These are phyloP conservation scores for Tragelaphus oryx DNA, from an alignment of 2,797 vertebrate species.

Conservation along the genomic window DNA sequence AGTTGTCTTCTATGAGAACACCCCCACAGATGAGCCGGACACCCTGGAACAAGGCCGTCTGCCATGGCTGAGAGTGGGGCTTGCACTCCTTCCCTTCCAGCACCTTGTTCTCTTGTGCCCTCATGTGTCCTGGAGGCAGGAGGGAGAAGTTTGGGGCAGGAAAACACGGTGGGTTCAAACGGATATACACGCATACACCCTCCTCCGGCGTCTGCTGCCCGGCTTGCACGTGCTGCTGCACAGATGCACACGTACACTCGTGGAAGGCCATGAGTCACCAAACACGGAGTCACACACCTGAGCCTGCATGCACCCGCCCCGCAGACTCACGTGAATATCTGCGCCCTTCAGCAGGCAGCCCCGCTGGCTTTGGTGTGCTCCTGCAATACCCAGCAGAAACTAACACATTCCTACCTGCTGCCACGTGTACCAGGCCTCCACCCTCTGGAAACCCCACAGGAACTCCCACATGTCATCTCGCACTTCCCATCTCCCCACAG, in stretches of 20 bases:
- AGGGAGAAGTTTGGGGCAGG: not conserved
- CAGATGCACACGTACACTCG: rapidly evolving
- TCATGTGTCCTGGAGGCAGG: slow-evolving; percentile 4
- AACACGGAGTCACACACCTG: not conserved
- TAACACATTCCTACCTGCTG: not conserved
- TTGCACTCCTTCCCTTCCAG: slow-evolving; percentile 43
- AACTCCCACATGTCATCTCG: not conserved
- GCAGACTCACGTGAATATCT: not conserved
- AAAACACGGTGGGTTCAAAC: not conserved
- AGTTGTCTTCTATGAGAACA: slow-evolving; percentile 56
- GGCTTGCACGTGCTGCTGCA: not conserved
- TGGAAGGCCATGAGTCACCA: not conserved
- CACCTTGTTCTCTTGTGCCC: slow-evolving; percentile 49
- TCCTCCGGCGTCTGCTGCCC: not conserved
- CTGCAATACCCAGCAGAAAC: no score
- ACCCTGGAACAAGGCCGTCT: slow-evolving; percentile 58
- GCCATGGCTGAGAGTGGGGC: slow-evolving; percentile 72
- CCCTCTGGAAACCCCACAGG: not conserved
- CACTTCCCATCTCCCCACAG: rapidly evolving
- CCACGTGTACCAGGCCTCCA: not conserved
- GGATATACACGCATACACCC: not conserved
- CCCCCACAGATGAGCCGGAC: slow-evolving; percentile 44
- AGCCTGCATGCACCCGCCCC: not conserved
- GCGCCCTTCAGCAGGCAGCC: not conserved
- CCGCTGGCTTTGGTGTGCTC: not conserved